Percentiles rank a stretch among this genome's conserved stretches.
These are phyloP conservation scores for Hypotaenidia okinawae DNA, from an alignment of 2,797 vertebrate genomes.

Conservation along the genomic window DNA sequence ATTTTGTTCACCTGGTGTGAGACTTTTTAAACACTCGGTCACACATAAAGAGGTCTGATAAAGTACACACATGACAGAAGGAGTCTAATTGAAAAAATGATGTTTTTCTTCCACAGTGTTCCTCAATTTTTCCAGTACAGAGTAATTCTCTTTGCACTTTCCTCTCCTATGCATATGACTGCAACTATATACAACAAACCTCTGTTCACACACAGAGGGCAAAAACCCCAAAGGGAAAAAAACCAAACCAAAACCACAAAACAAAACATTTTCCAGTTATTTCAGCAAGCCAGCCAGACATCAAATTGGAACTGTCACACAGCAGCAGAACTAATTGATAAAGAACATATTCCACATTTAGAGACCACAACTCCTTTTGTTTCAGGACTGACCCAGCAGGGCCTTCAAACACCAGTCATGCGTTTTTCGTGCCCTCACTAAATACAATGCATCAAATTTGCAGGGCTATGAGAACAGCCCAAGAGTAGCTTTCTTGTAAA, in stretches of 20 bases:
- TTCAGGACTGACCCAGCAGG: background rate
- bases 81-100: conserved; percentile 10
- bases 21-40: background rate
- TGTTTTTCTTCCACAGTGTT: background rate
- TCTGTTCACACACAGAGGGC: background rate
- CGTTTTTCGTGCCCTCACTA: background rate
- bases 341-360: background rate
- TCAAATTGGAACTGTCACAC: background rate
- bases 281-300: background rate
- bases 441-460: background rate
- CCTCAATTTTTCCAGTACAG: background rate
- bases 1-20: conserved; percentile 15
- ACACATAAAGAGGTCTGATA: background rate
- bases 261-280: background rate
- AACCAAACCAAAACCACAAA: too few species aligned
- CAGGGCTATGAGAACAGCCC: background rate
- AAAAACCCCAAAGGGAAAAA: background rate
- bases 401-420: background rate
- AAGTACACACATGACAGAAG: background rate
- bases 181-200: background rate
- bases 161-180: background rate
- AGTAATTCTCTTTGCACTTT: background rate
- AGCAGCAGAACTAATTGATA: background rate
- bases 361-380: conserved; percentile 1
- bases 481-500: background rate